Conservation (phyloP, 2,113 vertebrate genomes). For the Menidia beryllina region DNA sequence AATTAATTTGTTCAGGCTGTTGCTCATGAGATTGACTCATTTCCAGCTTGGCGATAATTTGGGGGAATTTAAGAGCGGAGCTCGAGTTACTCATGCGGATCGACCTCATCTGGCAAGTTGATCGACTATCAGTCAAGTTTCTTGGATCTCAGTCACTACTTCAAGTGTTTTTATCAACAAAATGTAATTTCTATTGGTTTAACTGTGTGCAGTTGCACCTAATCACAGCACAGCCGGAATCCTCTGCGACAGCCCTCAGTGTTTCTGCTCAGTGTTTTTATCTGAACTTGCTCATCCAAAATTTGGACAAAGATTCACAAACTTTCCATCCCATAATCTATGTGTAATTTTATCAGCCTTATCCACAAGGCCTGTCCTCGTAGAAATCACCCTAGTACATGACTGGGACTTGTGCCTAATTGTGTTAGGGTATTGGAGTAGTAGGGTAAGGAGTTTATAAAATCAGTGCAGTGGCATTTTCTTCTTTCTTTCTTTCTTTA, state of each 20-base stretch:
- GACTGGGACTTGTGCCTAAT: background rate
- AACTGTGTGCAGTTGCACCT: background rate
- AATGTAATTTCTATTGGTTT: background rate
- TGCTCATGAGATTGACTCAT: constrained; percentile 51
- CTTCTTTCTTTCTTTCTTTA: too few relatives aligned
- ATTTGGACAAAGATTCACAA: background rate
- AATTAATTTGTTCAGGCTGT: constrained; percentile 55
- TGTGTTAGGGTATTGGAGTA: background rate
- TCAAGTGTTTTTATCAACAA: too few relatives aligned
- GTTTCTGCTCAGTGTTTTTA: background rate
- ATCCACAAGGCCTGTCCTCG: background rate
- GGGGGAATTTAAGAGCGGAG: background rate
- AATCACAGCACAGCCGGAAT: background rate
- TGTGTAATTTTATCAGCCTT: background rate
- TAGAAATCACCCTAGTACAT: background rate
- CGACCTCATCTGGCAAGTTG: constrained; percentile 35
- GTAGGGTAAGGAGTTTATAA: background rate
- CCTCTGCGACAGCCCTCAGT: background rate
- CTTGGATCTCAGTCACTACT: background rate
- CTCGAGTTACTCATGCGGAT: background rate
- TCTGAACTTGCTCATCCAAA: too few relatives aligned
- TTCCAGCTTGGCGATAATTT: constrained; percentile 55
- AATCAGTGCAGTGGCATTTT: background rate
- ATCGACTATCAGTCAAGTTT: constrained; percentile 8
- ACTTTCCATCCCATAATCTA: background rate